Evolutionary conservation across 2,888 invertebrate genomes (phyloP), one percentile per base, ranked within the genome.

Genomic region (Scaptomyza reducta): DNA sequence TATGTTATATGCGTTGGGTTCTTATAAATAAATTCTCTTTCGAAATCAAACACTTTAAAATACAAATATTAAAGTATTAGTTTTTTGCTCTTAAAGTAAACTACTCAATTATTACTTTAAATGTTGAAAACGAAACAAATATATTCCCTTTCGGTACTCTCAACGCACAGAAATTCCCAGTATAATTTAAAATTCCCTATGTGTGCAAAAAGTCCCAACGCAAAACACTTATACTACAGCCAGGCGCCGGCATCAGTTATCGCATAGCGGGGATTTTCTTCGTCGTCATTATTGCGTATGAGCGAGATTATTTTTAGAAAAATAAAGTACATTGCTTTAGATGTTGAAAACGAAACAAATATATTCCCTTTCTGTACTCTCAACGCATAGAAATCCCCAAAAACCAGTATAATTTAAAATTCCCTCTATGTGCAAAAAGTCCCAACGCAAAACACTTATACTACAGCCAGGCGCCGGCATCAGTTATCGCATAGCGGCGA

Each of bases 301-400:
- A 31, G 35, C n/a, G 33, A 2, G 31, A 50, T 35, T 67, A 73
- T 54, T 61, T 54, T 13, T 49, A 49, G 53, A 56, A 46, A 40
- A 10, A 9, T 14, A 46, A 63, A 62, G 44, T 49, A 51, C 40
- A 16, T n/a, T n/a, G n/a, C n/a, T n/a, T n/a, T n/a, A n/a, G n/a
- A n/a, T n/a, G n/a, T n/a, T n/a, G n/a, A n/a, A n/a, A n/a, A n/a
- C n/a, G n/a, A n/a, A n/a, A n/a, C n/a, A n/a, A n/a, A n/a, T n/a
- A n/a, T n/a, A n/a, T n/a, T n/a, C n/a, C n/a, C n/a, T n/a, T n/a
- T n/a, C n/a, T n/a, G n/a, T n/a, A n/a, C n/a, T 1, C 22, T 3
- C 3, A 3, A 13, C 7, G 13, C 40, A 40, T 2, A 40, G 10
- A 40, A 40, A 16, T 9, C 2, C 7, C 38, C n/a, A 35, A 38